Conservation (phyloP, 2,888 invertebrate species). For the Mongoloraphidia duomilia region DNA sequence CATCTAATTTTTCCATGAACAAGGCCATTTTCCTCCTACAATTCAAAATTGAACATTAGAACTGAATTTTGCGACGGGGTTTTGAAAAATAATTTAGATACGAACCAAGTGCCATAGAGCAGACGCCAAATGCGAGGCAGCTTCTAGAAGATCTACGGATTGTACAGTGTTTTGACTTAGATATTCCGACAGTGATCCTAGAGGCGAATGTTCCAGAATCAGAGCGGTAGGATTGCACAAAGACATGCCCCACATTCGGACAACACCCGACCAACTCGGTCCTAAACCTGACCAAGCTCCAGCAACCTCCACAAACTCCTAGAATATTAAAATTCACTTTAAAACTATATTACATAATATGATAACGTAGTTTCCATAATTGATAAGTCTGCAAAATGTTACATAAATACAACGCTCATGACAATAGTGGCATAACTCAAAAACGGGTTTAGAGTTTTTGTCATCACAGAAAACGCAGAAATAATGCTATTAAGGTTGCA, state of each 20-base stretch:
- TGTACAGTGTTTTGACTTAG: slow-evolving; percentile 37
- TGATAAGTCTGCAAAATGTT: too few species aligned
- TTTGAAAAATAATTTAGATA: slow-evolving; percentile 6
- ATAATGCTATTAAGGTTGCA: too few species aligned
- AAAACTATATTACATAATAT: too few species aligned
- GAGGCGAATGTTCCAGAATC: slow-evolving; percentile 64
- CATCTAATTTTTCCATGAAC: slow-evolving; percentile 79
- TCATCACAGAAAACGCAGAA: too few species aligned
- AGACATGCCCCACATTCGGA: slow-evolving; percentile 64
- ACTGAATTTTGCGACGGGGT: neutral
- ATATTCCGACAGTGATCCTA: slow-evolving; percentile 65
- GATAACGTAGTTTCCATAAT: too few species aligned
- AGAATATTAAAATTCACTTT: slow-evolving; percentile 19
- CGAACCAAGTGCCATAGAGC: slow-evolving; percentile 74
- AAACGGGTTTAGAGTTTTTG: too few species aligned
- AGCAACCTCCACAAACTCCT: slow-evolving; percentile 65
- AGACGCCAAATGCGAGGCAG: slow-evolving; percentile 64
- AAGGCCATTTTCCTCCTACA: slow-evolving; percentile 58
- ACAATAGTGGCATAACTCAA: too few species aligned
- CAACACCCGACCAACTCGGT: slow-evolving; percentile 48
- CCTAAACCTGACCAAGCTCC: slow-evolving; percentile 61
- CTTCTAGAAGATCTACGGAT: slow-evolving; percentile 63
- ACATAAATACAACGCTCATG: too few species aligned
- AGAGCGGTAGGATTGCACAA: slow-evolving; percentile 63
- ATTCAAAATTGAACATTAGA: slow-evolving; percentile 7